These are phyloP conservation scores for Polyommatus iphigenia DNA, from an alignment of 2,888 invertebrate species.

Conservation along the genomic window DNA sequence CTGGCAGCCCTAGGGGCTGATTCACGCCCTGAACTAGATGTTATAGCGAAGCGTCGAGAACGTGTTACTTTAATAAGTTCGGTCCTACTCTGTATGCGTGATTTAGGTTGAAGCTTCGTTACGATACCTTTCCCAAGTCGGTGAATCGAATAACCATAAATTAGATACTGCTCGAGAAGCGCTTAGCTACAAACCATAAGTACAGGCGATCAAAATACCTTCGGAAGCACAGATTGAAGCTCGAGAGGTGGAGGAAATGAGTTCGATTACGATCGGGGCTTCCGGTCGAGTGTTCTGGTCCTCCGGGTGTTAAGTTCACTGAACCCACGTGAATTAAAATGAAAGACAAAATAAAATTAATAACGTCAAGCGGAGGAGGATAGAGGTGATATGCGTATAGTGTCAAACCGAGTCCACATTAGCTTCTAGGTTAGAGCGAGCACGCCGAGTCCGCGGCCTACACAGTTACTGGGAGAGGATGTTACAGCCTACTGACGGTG, in stretches of 20 bases:
- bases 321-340: conserved; percentile 37
- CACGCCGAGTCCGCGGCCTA: conserved; percentile 42
- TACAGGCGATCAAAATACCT: conserved; percentile 14
- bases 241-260: not conserved
- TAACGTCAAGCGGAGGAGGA: conserved; percentile 42
- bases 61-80: not conserved
- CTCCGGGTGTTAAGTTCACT: conserved; percentile 9
- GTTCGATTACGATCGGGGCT: not conserved
- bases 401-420: conserved; percentile 35
- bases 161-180: conserved; percentile 22
- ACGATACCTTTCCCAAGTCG: conserved; percentile 18
- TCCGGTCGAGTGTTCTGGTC: conserved; percentile 23
- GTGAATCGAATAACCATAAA: conserved; percentile 6
- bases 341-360: conserved; percentile 35
- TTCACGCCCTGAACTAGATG: conserved; percentile 1
- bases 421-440: conserved; percentile 44
- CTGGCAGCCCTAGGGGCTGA: not conserved
- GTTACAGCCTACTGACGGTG: conserved; percentile 30
- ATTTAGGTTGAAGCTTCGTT: conserved; percentile 25
- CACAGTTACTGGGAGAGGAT: conserved; percentile 32
- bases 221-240: conserved; percentile 25
- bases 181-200: conserved; percentile 19
- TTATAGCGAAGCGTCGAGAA: not conserved
- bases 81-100: conserved; percentile 13
- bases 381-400: conserved; percentile 58